Conservation (phyloP, 2,113 vertebrate genomes). For the Platycercus adscitus region DNA sequence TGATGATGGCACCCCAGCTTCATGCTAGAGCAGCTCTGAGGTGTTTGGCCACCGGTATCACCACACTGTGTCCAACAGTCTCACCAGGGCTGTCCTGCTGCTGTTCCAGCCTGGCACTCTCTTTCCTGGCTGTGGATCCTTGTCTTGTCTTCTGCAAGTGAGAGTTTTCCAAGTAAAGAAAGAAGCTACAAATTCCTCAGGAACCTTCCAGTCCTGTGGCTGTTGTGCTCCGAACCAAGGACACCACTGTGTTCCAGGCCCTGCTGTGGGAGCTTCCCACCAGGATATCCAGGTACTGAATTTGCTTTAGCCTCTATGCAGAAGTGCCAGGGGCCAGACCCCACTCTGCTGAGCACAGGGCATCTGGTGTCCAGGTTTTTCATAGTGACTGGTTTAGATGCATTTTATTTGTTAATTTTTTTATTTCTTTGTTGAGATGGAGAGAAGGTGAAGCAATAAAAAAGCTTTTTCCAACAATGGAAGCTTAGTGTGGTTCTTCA, state of each 20-base stretch:
- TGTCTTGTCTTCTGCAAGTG: not conserved
- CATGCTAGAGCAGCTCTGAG: not conserved
- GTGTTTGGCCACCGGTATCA: not conserved
- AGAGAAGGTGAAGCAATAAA: slow-evolving; percentile 54
- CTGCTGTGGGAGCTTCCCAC: not conserved
- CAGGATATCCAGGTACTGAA: not conserved
- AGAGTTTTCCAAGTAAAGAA: not conserved
- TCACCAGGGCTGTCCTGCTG: not conserved
- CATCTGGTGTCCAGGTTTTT: not conserved
- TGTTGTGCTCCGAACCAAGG: not conserved
- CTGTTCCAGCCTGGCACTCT: not conserved
- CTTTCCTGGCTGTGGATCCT: not conserved
- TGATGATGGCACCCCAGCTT: not conserved
- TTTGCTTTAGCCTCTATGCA: not conserved
- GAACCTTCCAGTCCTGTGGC: not conserved
- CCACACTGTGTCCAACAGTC: not conserved
- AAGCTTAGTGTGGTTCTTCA: not conserved
- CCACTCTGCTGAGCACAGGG: not conserved
- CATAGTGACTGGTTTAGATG: not conserved
- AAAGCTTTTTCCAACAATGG: not conserved
- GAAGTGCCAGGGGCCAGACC: not conserved
- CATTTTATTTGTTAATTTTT: not conserved
- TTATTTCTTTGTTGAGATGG: not conserved
- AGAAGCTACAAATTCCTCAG: not conserved
- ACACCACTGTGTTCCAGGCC: not conserved